These are phyloP conservation scores for Montipora cactus DNA, from an alignment of 64 coral and sea anemone species.

Conservation along the genomic window DNA sequence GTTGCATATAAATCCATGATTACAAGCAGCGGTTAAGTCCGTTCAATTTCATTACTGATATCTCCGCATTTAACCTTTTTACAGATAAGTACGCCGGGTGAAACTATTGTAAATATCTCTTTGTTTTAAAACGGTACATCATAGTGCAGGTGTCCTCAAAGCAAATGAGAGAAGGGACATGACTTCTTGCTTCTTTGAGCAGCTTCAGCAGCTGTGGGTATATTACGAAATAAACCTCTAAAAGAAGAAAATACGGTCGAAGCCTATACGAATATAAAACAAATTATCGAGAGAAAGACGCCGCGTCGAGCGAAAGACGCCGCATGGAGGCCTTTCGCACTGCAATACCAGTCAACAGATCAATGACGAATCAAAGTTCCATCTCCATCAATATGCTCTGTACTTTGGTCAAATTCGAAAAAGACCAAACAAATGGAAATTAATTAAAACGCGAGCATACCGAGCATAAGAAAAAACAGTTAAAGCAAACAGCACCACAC, in stretches of 20 bases:
- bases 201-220: neutral
- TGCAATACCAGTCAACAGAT: neutral
- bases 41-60: no score
- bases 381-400: neutral
- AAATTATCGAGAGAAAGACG: neutral
- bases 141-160: neutral
- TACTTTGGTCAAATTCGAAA: neutral
- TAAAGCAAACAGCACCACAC: neutral
- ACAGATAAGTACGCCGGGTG: no score
- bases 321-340: neutral
- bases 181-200: neutral
- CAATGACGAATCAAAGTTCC: neutral
- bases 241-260: neutral
- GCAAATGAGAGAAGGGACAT: neutral
- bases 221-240: neutral
- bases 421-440: slow-evolving; percentile 5
- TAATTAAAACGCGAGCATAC: neutral
- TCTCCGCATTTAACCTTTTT: neutral
- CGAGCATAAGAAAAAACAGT: neutral
- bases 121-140: neutral
- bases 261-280: neutral
- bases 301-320: no score
- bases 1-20: no score
- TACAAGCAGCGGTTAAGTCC: no score
- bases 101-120: neutral